A percentile compares a stretch with the other conserved stretches of the same genome.
Evolutionary conservation across 2,888 invertebrate species (phyloP).

Genomic region (Furcula furcula): DNA sequence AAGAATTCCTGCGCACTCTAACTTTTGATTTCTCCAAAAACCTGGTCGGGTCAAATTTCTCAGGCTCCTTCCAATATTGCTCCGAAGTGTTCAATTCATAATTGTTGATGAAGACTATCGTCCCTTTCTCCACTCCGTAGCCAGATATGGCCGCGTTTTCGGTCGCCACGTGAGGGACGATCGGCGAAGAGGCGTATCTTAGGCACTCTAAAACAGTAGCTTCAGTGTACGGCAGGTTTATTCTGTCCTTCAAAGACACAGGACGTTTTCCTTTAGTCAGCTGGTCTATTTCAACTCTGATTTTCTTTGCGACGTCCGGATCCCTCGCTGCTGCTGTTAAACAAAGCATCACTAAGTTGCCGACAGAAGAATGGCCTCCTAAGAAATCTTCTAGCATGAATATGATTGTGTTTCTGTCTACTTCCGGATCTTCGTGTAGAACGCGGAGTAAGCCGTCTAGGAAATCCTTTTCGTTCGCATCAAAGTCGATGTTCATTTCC

Average conservation of each 20-base stretch:
- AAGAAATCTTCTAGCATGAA: slow-evolving; percentile 93
- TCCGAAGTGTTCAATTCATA: slow-evolving; percentile 89
- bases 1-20: slow-evolving; percentile 60
- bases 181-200: slow-evolving; percentile 91
- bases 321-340: slow-evolving; percentile 86
- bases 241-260: slow-evolving; percentile 85
- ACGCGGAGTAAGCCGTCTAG: slow-evolving; percentile 89
- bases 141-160: slow-evolving; percentile 88
- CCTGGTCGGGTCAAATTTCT: slow-evolving; percentile 87
- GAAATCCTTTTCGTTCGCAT: slow-evolving; percentile 87
- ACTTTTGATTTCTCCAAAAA: slow-evolving; percentile 82
- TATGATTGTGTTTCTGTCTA: slow-evolving; percentile 90
- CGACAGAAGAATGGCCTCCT: slow-evolving; percentile 94
- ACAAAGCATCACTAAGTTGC: slow-evolving; percentile 90
- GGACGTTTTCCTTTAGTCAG: slow-evolving; percentile 79
- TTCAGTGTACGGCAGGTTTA: slow-evolving; percentile 89
- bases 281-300: slow-evolving; percentile 86
- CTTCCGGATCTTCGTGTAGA: slow-evolving; percentile 83
- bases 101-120: slow-evolving; percentile 92
- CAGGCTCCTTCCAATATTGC: slow-evolving; percentile 87
- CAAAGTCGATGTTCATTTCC: slow-evolving; percentile 78
- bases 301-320: slow-evolving; percentile 83
- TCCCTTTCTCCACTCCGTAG: slow-evolving; percentile 87
- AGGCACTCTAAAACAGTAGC: slow-evolving; percentile 91
- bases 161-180: slow-evolving; percentile 94